Evolutionary conservation across 1,140 invertebrate genomes (phyloP).

Genomic region (Steinernema khuongi): DNA sequence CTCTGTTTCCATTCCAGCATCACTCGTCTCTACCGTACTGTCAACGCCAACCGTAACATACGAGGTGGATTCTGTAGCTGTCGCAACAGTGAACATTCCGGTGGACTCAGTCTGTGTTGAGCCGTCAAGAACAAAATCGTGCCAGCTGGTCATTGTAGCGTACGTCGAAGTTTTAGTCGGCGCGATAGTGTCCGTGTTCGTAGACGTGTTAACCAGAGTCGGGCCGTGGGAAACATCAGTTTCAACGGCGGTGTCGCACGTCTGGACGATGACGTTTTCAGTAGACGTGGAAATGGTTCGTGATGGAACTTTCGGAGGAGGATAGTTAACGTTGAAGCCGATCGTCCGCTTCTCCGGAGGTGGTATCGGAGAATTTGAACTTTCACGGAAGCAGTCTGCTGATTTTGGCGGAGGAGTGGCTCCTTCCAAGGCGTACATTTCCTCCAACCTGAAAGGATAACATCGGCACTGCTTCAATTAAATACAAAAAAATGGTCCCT

Average conservation of each 20-base stretch:
- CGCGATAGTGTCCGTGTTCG: not conserved
- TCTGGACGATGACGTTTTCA: constrained; percentile 19
- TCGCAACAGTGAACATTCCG: not conserved
- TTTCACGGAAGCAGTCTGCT: constrained; percentile 11
- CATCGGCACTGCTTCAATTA: too few species aligned
- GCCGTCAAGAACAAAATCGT: not conserved
- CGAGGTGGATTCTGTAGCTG: not conserved
- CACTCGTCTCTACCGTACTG: not conserved
- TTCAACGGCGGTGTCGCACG: not conserved
- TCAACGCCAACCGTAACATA: not conserved
- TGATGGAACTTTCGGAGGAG: constrained; percentile 14
- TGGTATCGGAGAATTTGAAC: constrained; percentile 4
- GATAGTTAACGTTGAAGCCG: constrained; percentile 13
- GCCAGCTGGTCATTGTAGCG: not conserved
- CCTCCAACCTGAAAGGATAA: not conserved
- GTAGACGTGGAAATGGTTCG: constrained; percentile 24
- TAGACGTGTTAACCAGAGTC: not conserved
- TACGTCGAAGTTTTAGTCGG: not conserved
- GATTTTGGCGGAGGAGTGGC: not conserved
- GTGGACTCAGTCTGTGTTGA: not conserved
- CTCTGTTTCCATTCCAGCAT: not conserved
- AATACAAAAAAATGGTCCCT: too few species aligned
- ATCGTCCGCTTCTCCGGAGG: not conserved
- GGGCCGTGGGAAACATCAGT: not conserved
- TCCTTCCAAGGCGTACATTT: not conserved